A percentile compares a stretch with the other conserved stretches of the same genome.
These are phyloP conservation scores for Tetramorium alpestre DNA, from an alignment of 1,140 invertebrate genomes.

Conservation along the genomic window DNA sequence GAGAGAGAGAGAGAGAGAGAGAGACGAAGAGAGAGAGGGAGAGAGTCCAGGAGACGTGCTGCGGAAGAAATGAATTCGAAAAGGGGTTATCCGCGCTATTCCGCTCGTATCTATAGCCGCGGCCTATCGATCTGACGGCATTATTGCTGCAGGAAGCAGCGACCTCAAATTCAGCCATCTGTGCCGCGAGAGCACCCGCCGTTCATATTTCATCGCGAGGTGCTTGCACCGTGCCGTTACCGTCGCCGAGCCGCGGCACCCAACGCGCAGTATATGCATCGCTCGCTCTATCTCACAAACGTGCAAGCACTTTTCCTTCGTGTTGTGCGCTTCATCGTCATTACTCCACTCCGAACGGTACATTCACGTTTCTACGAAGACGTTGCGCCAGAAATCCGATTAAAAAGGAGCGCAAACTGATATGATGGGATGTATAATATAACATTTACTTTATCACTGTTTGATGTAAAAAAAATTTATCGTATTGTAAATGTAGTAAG, in stretches of 20 bases:
- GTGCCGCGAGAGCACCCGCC: conserved; percentile 72
- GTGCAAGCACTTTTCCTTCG: conserved; percentile 23
- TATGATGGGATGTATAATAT: neutral
- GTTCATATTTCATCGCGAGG: conserved; percentile 76
- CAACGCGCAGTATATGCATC: conserved; percentile 28
- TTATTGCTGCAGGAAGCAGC: conserved; percentile 75
- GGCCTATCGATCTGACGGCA: conserved; percentile 73
- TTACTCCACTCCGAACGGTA: neutral
- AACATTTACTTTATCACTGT: neutral
- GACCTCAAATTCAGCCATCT: conserved; percentile 77
- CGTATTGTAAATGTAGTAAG: neutral
- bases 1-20: neutral
- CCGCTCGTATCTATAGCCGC: conserved; percentile 67
- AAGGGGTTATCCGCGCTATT: conserved; percentile 68
- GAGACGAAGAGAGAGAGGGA: too few species aligned
- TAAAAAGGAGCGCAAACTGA: neutral
- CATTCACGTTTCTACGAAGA: neutral
- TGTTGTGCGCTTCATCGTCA: conserved; percentile 19
- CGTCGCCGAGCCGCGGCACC: conserved; percentile 34
- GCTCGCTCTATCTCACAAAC: conserved; percentile 37
- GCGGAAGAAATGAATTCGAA: conserved; percentile 74
- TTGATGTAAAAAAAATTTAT: neutral
- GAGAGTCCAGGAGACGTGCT: conserved; percentile 46
- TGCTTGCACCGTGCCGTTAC: conserved; percentile 68
- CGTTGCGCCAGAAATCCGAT: conserved; percentile 23